A percentile compares a stretch with the other conserved stretches of the same genome.
Conservation (phyloP, 2,797 vertebrate species). For the Oreochromis grahami region DNA sequence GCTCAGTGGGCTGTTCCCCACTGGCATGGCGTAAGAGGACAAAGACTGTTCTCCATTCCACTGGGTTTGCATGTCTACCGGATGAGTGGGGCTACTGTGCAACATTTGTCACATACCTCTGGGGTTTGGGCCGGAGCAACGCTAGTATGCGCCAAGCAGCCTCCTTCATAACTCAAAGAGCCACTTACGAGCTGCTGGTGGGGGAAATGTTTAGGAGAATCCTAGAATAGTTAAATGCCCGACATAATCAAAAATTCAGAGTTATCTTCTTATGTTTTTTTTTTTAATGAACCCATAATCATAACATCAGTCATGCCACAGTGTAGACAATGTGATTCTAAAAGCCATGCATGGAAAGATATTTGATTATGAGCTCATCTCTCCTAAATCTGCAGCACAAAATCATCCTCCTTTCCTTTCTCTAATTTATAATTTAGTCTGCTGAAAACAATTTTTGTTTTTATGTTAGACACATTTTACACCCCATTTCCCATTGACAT, state of each 20-base stretch:
- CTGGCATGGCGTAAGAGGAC: slow-evolving; percentile 32
- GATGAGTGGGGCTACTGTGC: slow-evolving; percentile 43
- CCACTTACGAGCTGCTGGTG: slow-evolving; percentile 8
- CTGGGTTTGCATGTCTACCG: slow-evolving; percentile 44
- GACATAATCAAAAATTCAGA: background rate
- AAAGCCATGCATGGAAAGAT: background rate
- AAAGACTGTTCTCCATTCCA: slow-evolving; percentile 48
- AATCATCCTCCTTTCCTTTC: background rate
- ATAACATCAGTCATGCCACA: background rate
- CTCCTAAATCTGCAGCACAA: background rate
- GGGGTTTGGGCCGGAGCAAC: slow-evolving; percentile 34
- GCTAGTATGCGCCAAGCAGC: slow-evolving; percentile 1
- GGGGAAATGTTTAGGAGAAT: background rate
- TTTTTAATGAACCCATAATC: background rate
- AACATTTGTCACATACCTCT: slow-evolving; percentile 59
- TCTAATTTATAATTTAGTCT: slow-evolving; percentile 32
- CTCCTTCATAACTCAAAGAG: slow-evolving; percentile 25
- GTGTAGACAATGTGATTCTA: background rate
- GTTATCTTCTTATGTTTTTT: background rate
- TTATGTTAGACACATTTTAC: slow-evolving; percentile 35
- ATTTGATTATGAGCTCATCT: background rate
- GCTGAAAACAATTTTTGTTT: slow-evolving; percentile 4
- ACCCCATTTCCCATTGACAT: slow-evolving; percentile 22
- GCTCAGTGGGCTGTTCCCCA: slow-evolving; percentile 51
- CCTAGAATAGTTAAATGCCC: background rate